Evolutionary conservation across 2,888 invertebrate species (phyloP), one percentile per base, ranked within the genome.

Genomic region (Dasypogon diadema): DNA sequence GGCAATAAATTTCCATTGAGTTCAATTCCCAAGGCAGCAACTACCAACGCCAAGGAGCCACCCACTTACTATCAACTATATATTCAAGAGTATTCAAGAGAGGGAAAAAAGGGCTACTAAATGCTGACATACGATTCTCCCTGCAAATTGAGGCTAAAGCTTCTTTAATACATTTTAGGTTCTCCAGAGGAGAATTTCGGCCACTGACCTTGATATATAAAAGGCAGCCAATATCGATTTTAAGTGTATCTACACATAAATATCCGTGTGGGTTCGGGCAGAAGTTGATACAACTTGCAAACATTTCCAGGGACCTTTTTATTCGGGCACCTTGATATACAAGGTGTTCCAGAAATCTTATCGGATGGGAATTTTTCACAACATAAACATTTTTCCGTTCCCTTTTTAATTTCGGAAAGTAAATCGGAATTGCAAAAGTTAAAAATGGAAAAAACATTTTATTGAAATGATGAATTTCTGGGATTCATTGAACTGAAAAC

Each of bases 81-180:
- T 14, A 30, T 4, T 1, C 14, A 16, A 60, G 10, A 24, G 58
- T 4, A 30, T 16, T 4, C 2, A 22, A 21, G 22, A 10, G 37
- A 37, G 60, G 21, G 37, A 37, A 55, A 55, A 55, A 55, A n/a
- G 18, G 6, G 51, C 6, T 21, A 60, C 34, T 60, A 60, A 60
- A 60, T 60, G 60, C 60, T 60, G 60, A 60, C 60, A 60, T 60
- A 60, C 37, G 60, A 37, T 60, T 60, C 37, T 60, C 34, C 37
- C 37, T 34, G 60, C 37, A 60, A 60, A 60, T 60, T 60, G 37
- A 60, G 60, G 60, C 60, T 37, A 60, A 60, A 60, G 60, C 60
- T 60, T 37, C 60, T 60, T 34, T 60, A 60, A 60, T 60, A 60
- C 60, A 37, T 21, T 16, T 21, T 18, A 21, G 37, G 21, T 37